Percentiles rank a stretch among this genome's conserved stretches.
Conservation (phyloP, 2,888 invertebrate species). For the Pollenia labialis region DNA sequence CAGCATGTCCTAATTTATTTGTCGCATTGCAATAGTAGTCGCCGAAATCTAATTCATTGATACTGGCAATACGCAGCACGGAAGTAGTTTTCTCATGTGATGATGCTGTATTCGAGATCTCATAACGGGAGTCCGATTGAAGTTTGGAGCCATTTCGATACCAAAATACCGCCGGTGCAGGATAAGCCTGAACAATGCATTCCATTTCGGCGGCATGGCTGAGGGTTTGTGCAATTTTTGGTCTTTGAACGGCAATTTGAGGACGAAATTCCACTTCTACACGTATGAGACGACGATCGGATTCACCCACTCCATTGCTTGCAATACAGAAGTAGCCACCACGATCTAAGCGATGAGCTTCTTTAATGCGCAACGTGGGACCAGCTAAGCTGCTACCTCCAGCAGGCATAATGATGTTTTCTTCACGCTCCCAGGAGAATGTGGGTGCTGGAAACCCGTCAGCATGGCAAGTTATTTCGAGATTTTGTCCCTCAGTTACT, state of each 20-base stretch:
- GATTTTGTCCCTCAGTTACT: slow-evolving; percentile 80
- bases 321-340: slow-evolving; percentile 83
- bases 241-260: slow-evolving; percentile 81
- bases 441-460: slow-evolving; percentile 91
- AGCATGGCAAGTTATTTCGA: slow-evolving; percentile 88
- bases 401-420: slow-evolving; percentile 85
- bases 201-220: slow-evolving; percentile 81
- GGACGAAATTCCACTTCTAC: slow-evolving; percentile 84
- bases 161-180: slow-evolving; percentile 83
- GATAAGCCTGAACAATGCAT: slow-evolving; percentile 83
- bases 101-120: slow-evolving; percentile 82
- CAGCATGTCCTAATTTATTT: slow-evolving; percentile 83
- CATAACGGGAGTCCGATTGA: slow-evolving; percentile 79
- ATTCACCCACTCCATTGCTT: slow-evolving; percentile 82
- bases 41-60: slow-evolving; percentile 81
- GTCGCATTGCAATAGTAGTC: slow-evolving; percentile 83
- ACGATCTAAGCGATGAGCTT: slow-evolving; percentile 82
- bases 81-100: slow-evolving; percentile 82
- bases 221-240: slow-evolving; percentile 82
- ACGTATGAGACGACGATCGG: slow-evolving; percentile 80
- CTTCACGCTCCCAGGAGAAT: slow-evolving; percentile 88
- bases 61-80: slow-evolving; percentile 80
- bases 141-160: slow-evolving; percentile 79
- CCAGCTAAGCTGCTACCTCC: slow-evolving; percentile 81
- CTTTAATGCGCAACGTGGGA: slow-evolving; percentile 79